phyloP scores from a whole-genome alignment of 2,113 vertebrate species.

The Hydrolagus affinis region DNA sequence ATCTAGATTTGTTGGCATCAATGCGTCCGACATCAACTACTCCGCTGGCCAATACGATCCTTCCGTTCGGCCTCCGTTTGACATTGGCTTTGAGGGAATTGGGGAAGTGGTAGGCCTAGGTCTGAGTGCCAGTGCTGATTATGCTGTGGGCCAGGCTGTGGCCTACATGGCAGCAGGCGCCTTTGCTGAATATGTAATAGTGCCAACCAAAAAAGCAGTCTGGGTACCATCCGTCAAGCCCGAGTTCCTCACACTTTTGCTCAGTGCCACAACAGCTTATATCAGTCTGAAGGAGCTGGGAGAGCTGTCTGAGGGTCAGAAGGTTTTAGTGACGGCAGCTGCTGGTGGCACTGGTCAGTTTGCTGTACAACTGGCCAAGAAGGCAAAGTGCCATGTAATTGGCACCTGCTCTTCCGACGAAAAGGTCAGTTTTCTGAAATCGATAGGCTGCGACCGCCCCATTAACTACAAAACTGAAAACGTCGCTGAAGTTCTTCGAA shows the following conservation, averaged over 20 bases:
- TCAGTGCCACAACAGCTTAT: conserved; percentile 76
- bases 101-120: conserved; percentile 83
- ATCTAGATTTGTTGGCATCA: conserved; percentile 82
- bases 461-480: conserved; percentile 76
- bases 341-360: conserved; percentile 85
- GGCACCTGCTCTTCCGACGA: conserved; percentile 81
- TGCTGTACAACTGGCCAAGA: conserved; percentile 79
- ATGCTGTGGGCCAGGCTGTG: conserved; percentile 70
- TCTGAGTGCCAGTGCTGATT: conserved; percentile 71
- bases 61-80: conserved; percentile 70
- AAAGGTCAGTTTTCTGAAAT: conserved; percentile 76
- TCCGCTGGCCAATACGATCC: conserved; percentile 75
- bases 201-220: conserved; percentile 58
- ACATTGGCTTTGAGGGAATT: conserved; percentile 77
- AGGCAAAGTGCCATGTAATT: conserved; percentile 76
- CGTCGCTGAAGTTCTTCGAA: conserved; percentile 57
- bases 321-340: conserved; percentile 76
- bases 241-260: conserved; percentile 68
- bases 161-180: conserved; percentile 68
- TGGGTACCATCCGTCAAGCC: conserved; percentile 64
- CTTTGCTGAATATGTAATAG: conserved; percentile 78
- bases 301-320: conserved; percentile 65
- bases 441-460: conserved; percentile 72
- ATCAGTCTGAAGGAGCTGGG: conserved; percentile 76
- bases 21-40: conserved; percentile 88